These are phyloP conservation scores for Pseudopleuronectes americanus DNA, from an alignment of 2,797 vertebrate species.

Conservation along the genomic window DNA sequence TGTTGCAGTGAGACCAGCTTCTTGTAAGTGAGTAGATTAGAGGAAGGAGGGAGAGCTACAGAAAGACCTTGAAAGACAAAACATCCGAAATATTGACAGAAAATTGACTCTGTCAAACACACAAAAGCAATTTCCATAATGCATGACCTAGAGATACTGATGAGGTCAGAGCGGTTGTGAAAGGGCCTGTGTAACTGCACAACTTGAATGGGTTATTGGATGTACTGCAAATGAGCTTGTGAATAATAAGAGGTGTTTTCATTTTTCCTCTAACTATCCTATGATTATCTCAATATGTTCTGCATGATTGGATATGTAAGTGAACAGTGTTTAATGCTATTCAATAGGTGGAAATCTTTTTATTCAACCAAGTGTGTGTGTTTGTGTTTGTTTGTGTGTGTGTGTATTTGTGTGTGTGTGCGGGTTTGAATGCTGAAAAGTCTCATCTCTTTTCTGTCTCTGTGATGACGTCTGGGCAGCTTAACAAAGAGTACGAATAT, in stretches of 20 bases:
- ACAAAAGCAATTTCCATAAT: constrained; percentile 77
- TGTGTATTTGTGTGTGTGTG: no score
- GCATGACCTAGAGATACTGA: constrained; percentile 78
- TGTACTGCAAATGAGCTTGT: constrained; percentile 47
- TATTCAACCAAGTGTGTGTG: no score
- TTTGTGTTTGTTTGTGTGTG: no score
- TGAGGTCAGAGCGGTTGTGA: constrained; percentile 71
- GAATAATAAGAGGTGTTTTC: constrained; percentile 41
- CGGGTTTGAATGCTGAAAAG: no score
- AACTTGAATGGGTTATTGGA: constrained; percentile 49
- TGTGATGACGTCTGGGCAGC: no score
- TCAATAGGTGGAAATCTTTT: no score
- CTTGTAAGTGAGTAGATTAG: neutral
- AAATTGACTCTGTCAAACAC: constrained; percentile 66
- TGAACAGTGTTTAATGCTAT: no score
- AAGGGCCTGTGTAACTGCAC: constrained; percentile 56
- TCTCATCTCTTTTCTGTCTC: no score
- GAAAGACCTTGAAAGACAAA: constrained; percentile 59
- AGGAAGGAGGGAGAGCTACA: constrained; percentile 6
- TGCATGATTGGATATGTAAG: neutral
- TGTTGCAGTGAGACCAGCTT: constrained; percentile 2
- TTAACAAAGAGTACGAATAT: no score
- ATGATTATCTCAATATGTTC: neutral
- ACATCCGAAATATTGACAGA: constrained; percentile 66
- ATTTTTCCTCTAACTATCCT: constrained; percentile 28